These are phyloP conservation scores for Melanostigma gelatinosum DNA, from an alignment of 2,113 vertebrate genomes.

Conservation along the genomic window DNA sequence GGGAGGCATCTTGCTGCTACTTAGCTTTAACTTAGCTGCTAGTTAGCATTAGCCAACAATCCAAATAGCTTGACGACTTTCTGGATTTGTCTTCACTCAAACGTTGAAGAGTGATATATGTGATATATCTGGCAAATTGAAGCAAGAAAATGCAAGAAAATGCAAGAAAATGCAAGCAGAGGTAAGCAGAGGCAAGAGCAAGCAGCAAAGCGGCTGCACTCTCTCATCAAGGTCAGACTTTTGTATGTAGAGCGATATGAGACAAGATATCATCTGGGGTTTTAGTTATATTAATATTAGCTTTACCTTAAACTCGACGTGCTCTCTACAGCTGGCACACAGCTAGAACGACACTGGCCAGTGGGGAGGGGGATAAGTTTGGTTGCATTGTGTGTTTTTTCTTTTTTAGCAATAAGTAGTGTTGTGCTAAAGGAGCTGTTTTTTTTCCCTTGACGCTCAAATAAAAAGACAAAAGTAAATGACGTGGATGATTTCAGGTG, in stretches of 20 bases:
- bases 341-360: background rate
- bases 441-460: background rate
- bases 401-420: background rate
- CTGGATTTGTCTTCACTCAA: no score
- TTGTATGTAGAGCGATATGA: background rate
- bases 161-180: no score
- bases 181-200: no score
- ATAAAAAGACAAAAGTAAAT: background rate
- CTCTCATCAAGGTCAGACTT: no score
- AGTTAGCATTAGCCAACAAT: no score
- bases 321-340: background rate
- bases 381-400: slow-evolving; percentile 4
- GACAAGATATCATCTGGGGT: background rate
- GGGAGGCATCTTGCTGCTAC: no score
- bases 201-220: no score
- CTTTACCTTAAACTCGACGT: background rate
- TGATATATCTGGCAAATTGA: no score
- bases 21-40: no score
- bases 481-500: background rate
- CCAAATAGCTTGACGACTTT: no score
- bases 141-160: no score
- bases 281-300: slow-evolving; percentile 20
- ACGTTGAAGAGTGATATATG: no score
- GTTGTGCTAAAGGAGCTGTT: background rate
- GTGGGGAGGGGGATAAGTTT: slow-evolving; percentile 6